Conservation (phyloP, 2,888 invertebrate species). For the Rhorus exstirpatorius region DNA sequence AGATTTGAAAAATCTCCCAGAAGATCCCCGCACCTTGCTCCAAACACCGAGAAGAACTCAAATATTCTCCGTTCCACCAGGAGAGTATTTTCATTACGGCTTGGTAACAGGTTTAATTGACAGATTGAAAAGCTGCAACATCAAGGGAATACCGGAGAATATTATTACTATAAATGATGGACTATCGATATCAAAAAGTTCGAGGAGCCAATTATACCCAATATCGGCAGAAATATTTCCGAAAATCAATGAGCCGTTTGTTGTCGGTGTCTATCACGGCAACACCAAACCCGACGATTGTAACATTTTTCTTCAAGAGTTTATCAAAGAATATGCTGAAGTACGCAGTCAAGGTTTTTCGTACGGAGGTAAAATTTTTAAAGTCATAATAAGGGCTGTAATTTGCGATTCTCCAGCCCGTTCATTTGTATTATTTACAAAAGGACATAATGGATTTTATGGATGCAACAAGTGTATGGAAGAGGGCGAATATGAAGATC, state of each 20-base stretch:
- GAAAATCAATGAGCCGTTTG: slow-evolving; percentile 51
- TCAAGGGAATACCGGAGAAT: too few relatives aligned
- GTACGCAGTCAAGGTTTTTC: neutral
- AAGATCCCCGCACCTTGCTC: slow-evolving; percentile 22
- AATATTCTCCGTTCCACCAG: slow-evolving; percentile 1
- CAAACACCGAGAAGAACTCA: neutral
- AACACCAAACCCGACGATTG: slow-evolving; percentile 48
- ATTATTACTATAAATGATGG: slow-evolving; percentile 71
- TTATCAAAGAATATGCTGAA: neutral
- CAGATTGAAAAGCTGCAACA: neutral
- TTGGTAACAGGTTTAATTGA: slow-evolving; percentile 9
- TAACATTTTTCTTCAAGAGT: neutral
- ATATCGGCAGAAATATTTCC: slow-evolving; percentile 63
- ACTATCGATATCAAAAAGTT: slow-evolving; percentile 41
- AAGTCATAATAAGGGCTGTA: slow-evolving; percentile 18
- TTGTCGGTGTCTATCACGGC: slow-evolving; percentile 62
- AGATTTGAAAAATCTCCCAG: slow-evolving; percentile 7
- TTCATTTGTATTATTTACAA: slow-evolving; percentile 73
- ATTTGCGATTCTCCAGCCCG: slow-evolving; percentile 77
- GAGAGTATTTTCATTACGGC: slow-evolving; percentile 10
- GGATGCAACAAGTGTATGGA: slow-evolving; percentile 74
- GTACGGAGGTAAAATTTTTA: neutral
- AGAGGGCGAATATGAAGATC: slow-evolving; percentile 70
- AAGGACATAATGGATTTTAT: slow-evolving; percentile 74
- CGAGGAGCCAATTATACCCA: slow-evolving; percentile 65